A percentile compares a stretch with the other conserved stretches of the same genome.
Conservation (phyloP, 2,888 invertebrate genomes). For the Dasysyrphus tricinctus region DNA sequence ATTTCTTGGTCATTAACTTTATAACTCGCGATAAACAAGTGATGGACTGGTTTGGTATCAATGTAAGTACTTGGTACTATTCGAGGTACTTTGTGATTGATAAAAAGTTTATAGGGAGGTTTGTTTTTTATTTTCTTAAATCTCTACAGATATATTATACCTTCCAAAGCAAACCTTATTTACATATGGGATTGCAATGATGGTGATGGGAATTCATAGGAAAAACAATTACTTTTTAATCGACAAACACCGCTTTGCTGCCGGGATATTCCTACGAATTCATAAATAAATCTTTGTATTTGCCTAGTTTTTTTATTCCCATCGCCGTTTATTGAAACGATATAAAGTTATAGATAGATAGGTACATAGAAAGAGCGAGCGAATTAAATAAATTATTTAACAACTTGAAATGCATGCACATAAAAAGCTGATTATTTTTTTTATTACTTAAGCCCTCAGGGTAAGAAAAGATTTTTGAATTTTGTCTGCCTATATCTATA, state of each 20-base stretch:
- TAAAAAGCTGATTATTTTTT: background rate
- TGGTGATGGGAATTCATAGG: background rate
- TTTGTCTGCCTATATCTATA: background rate
- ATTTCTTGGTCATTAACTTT: constrained; percentile 67
- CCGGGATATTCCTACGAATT: background rate
- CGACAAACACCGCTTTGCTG: background rate
- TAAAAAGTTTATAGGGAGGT: background rate
- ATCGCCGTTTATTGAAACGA: background rate
- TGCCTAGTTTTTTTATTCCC: background rate
- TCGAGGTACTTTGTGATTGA: background rate
- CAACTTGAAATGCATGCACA: background rate
- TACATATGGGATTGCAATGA: background rate
- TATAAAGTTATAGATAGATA: background rate
- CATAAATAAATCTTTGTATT: constrained; percentile 2
- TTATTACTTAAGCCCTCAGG: background rate
- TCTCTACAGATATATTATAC: background rate
- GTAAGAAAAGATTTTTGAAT: background rate
- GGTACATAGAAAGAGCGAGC: background rate
- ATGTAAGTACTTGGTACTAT: background rate
- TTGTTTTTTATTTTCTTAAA: too few species aligned
- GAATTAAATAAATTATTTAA: constrained; percentile 21
- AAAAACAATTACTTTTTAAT: background rate
- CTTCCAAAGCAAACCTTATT: background rate
- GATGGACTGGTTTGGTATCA: background rate
- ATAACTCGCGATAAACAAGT: constrained; percentile 25